Evolutionary conservation across 2,888 invertebrate species (phyloP), one percentile per base, ranked within the genome.

Genomic region (Cheilosia pagana): DNA sequence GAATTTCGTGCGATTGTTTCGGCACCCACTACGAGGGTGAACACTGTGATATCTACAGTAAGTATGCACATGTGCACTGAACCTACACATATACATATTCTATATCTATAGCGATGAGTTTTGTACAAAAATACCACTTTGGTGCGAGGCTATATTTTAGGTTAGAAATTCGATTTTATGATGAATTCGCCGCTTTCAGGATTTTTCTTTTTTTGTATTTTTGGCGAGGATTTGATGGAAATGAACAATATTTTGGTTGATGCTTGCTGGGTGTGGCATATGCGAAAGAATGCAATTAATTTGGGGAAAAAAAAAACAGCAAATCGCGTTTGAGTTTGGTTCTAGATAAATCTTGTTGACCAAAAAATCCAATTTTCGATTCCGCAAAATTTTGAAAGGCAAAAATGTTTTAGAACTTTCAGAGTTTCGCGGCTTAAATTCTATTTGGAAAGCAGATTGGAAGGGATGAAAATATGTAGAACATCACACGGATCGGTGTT

Each of bases 11-110:
- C 90, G 98, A 98, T 90, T 98, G 98, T 91, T 98, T 98, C 89
- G 97, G 97, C 23, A 97, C 97, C 1, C 94, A 95, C 88, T 97
- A 97, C 91, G 98, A 98, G 92, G 98, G 98, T 87, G 96, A 96
- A 88, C 95, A 95, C 87, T 98, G 98, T 92, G 97, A 98, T 92
- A 95, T 96, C 88, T 96, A 96, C 91, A 97, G 98, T 98, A 93
- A 94, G 92, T 92, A 89, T 86, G n/a, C 63, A 31, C n/a, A 53
- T 53, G 21, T 31, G 12, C 39, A 21, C 25, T n/a, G n/a, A n/a
- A n/a, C n/a, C n/a, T n/a, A n/a, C n/a, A 39, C 10, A 28, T 25
- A 57, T 25, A n/a, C 16, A n/a, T 43, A 12, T 14, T 19, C 1
- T 35, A 12, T 50, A 14, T 14, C 3, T 23, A 31, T 35, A 21